Conservation (phyloP, 2,113 vertebrate species). For the Crotalus helleri region DNA sequence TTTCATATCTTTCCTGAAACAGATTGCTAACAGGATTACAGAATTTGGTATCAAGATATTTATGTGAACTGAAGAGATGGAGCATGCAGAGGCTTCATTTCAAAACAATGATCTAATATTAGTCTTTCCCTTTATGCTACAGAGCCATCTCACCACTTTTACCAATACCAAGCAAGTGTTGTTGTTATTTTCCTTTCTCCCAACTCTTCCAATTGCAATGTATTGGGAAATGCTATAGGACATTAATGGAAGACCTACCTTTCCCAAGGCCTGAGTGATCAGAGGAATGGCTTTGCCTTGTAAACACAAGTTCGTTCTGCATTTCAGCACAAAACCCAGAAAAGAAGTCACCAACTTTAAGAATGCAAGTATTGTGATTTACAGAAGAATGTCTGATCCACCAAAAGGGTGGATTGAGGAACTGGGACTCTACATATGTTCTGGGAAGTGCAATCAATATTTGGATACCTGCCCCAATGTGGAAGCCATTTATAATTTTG, state of each 20-base stretch:
- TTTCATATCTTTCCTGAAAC: background rate
- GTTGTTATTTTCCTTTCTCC: background rate
- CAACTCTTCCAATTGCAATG: background rate
- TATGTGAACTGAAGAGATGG: background rate
- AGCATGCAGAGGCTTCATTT: background rate
- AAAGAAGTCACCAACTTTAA: background rate
- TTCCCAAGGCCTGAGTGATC: background rate
- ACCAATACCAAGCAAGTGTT: background rate
- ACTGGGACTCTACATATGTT: background rate
- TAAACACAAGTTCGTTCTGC: background rate
- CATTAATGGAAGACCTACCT: background rate
- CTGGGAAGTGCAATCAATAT: background rate
- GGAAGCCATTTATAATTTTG: background rate
- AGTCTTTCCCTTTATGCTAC: background rate
- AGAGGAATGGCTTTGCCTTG: background rate
- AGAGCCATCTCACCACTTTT: background rate
- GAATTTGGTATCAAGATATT: background rate
- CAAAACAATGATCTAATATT: background rate
- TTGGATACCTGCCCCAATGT: background rate
- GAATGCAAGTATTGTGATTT: background rate
- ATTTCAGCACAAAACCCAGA: background rate
- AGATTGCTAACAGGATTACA: background rate
- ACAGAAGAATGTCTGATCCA: background rate
- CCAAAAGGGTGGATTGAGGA: background rate
- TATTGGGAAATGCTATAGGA: background rate